Evolutionary conservation across 2,113 vertebrate genomes (phyloP).

Genomic region (Cryptotis parvus): DNA sequence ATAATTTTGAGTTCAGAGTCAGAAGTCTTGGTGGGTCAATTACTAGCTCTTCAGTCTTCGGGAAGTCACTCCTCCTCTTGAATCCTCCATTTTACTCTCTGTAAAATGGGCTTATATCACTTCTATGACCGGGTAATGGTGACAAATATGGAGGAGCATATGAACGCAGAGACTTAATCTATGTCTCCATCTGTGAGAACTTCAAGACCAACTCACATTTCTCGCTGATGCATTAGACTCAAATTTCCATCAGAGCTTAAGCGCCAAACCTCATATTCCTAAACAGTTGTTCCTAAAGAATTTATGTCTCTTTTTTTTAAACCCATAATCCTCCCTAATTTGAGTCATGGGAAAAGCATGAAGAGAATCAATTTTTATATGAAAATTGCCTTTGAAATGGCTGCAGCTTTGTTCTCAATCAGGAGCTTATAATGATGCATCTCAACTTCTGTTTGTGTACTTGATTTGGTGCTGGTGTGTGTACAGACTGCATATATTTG

Average conservation of each 20-base stretch:
- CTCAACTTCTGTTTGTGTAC: constrained; percentile 16
- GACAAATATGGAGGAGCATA: neutral
- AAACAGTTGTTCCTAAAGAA: constrained; percentile 57
- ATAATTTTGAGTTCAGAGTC: neutral
- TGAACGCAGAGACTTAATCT: neutral
- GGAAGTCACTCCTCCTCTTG: neutral
- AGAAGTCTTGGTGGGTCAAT: neutral
- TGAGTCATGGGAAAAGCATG: constrained; percentile 68
- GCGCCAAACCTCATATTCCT: constrained; percentile 46
- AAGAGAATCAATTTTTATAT: constrained; percentile 76
- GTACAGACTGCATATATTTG: constrained; percentile 70
- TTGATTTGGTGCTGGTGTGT: constrained; percentile 69
- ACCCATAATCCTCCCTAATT: constrained; percentile 64
- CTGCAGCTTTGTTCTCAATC: constrained; percentile 71
- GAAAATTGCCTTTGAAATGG: constrained; percentile 73
- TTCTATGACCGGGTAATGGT: neutral
- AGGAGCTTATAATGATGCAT: constrained; percentile 47
- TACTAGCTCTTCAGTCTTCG: neutral
- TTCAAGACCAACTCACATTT: constrained; percentile 5
- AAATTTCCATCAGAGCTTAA: constrained; percentile 57
- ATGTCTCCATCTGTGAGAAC: neutral
- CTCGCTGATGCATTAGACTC: neutral
- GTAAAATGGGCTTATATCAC: neutral
- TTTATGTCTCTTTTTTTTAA: constrained; percentile 5
- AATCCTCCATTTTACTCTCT: neutral